Evolutionary conservation across 1,140 invertebrate species (phyloP), one percentile per base, ranked within the genome.

Genomic region (Pseudobourletiella spinata): DNA sequence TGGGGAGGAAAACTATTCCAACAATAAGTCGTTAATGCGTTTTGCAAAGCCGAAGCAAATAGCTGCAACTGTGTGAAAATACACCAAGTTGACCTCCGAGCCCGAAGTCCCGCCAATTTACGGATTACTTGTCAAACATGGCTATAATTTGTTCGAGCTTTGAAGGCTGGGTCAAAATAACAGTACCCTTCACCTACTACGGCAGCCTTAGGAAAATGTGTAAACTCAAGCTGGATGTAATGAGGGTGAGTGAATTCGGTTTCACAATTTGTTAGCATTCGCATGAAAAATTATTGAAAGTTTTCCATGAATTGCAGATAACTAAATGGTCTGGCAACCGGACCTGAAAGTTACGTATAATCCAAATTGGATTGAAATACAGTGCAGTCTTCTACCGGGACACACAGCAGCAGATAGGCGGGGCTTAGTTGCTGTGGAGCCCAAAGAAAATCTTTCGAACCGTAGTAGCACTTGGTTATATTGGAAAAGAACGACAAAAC

Each of bases 31-130:
- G 75, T 79, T 1, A 75, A 80, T 70, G 76, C 78, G 71, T 79
- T 76, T 70, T 74, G 73, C 3, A 80, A 79, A 74, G 74, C 80
- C 46, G 77, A 79, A 73, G 75, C 63, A 35, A 74, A 77, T 70
- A 64, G 76, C 50, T 65, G 76, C 11, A 59, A 65, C 30, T 79
- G 67, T 63, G 74, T 78, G 22, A 42, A 71, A 59, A 67, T 70
- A 6, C 76, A 80, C 71, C 78, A 82, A 71, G 69, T 55, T n/a
- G 72, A 76, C 65, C 66, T 81, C 16, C 70, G 77, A 56, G 70
- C 70, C 24, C 76, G 80, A 65, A 65, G 74, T 22, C 80, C 80
- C 63, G 71, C 76, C 57, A 74, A 76, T 62, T 65, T 80, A 69
- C 68, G 64, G 66, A 77, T 73, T 71, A 70, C 15, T 51, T 71